Base-by-base conservation (phyloP, 2,888 invertebrate genomes). In the Agrenia bidenticulata region DNA sequence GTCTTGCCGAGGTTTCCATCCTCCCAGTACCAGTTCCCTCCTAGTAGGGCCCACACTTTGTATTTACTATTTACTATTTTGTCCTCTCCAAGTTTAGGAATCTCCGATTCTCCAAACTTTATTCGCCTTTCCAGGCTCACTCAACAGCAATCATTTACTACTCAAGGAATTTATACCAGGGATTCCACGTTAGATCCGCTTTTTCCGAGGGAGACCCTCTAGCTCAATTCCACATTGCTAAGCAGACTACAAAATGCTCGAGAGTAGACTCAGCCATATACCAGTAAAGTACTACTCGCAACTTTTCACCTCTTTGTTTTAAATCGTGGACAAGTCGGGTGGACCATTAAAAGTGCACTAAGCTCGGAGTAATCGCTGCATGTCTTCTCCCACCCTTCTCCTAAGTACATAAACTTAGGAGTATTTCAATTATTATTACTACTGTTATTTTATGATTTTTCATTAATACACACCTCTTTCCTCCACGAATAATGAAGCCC, bases 1-100 rank as follows among this genome's bases (percentile, higher is more conserved):
- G 73, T 70, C 70, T 69, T 63, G 69, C 75, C 75, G 73, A 73
- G 73, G 73, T 73, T 75, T 75, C 59, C 63, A 56, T 55, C 58
- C 37, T 23, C 60, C 54, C 60, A 39, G 60, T n/a, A n/a, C n/a
- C n/a, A n/a, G n/a, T n/a, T n/a, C 7, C 32, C 32, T 32, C 32
- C 32, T 11, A 32, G 11, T 11, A 32, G 11, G n/a, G 5, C 32
- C 4, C 5, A 32, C 5, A 32, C 32, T 32, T 32, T 32, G 5
- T 32, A 32, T 32, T 32, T 32, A 32, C 32, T 32, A 32, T 32
- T n/a, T n/a, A n/a, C n/a, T 32, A 32, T 32, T 32, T 32, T n/a
- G 4, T 45, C 45, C 45, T 45, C 45, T 45, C 19, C 19, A 45
- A 45, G n/a, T 45, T 32, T 32, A 9, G 45, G 19, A 45, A 45